Evolutionary conservation across 2,888 invertebrate species (phyloP).

Genomic region (Eulithis testata): DNA sequence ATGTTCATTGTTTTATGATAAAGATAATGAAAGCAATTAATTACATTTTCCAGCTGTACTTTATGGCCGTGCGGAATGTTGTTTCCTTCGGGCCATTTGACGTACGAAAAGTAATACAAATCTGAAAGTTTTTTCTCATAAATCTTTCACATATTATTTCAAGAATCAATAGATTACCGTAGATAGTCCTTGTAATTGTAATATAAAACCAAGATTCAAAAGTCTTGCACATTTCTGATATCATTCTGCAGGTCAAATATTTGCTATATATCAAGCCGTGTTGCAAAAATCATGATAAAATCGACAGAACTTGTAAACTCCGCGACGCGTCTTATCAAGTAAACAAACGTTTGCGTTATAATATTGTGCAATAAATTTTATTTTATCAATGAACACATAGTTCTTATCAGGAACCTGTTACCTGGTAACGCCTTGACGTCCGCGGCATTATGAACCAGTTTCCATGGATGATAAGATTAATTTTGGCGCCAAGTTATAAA

Average conservation of each 20-base stretch:
- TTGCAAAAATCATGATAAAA: constrained; percentile 33
- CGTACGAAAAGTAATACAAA: constrained; percentile 37
- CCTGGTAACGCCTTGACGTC: constrained; percentile 57
- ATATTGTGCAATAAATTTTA: constrained; percentile 50
- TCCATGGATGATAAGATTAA: constrained; percentile 66
- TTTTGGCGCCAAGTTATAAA: constrained; percentile 61
- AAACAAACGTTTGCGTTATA: constrained; percentile 52
- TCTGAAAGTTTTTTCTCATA: too few species aligned
- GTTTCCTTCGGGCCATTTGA: constrained; percentile 70
- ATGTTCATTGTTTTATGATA: constrained; percentile 56
- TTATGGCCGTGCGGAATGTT: constrained; percentile 62
- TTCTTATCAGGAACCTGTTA: constrained; percentile 57
- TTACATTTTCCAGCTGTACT: constrained; percentile 65
- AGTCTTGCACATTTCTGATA: constrained; percentile 2
- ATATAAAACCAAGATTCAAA: background rate
- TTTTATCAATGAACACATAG: constrained; percentile 57
- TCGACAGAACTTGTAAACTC: constrained; percentile 22
- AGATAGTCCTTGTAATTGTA: background rate
- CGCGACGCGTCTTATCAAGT: constrained; percentile 47
- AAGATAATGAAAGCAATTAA: constrained; percentile 66
- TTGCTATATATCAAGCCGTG: constrained; percentile 6
- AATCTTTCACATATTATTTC: background rate
- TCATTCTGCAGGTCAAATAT: constrained; percentile 14
- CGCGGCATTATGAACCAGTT: constrained; percentile 63
- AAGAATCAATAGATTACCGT: background rate